phyloP scores from a whole-genome alignment of 64 coral and sea anemone genomes.

The Catalaphyllia jardinei region DNA sequence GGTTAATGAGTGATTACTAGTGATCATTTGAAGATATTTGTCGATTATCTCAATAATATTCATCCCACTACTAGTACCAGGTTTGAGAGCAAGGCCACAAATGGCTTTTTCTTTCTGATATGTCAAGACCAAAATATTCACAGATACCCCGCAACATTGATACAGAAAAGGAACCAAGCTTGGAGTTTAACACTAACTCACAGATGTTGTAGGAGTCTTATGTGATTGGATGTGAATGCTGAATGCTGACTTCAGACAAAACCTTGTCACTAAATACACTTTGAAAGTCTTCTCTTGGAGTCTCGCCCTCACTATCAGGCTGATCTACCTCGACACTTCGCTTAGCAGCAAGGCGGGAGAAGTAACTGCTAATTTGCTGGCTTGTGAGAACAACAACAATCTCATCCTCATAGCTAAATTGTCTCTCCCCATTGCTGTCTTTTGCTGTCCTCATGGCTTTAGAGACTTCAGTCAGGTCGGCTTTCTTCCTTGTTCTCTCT shows the following conservation, averaged over 20 bases:
- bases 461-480: conserved; percentile 22
- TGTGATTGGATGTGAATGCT: no score
- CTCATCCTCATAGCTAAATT: neutral
- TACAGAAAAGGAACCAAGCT: conserved; percentile 41
- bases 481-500: conserved; percentile 45
- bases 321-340: no score
- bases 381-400: no score
- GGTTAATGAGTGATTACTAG: no score
- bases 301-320: neutral
- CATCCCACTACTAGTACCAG: no score
- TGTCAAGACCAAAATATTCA: conserved; percentile 50
- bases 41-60: no score
- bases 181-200: conserved; percentile 6
- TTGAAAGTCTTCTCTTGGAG: neutral
- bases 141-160: conserved; percentile 36
- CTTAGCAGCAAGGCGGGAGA: no score
- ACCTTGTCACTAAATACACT: conserved; percentile 9
- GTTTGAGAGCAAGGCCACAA: no score
- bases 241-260: no score
- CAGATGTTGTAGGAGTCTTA: conserved; percentile 36
- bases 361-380: no score
- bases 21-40: no score
- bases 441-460: conserved; percentile 41
- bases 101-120: conserved; percentile 10
- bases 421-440: conserved; percentile 19